Conservation (phyloP, 2,113 vertebrate genomes). For the Morone saxatilis region DNA sequence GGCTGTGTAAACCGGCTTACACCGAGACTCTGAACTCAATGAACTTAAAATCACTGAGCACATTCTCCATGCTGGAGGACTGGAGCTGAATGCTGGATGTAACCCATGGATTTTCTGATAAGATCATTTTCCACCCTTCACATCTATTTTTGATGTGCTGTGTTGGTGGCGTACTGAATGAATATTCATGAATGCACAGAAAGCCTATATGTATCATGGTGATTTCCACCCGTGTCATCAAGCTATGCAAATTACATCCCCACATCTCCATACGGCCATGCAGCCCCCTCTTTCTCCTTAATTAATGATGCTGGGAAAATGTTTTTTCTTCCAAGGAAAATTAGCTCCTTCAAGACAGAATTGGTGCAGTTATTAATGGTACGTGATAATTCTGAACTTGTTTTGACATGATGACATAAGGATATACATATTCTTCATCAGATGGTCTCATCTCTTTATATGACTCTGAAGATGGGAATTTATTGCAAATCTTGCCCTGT, state of each 20-base stretch:
- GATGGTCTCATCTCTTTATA: slow-evolving; percentile 13
- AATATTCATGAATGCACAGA: slow-evolving; percentile 74
- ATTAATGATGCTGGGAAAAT: slow-evolving; percentile 75
- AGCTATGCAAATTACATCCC: slow-evolving; percentile 75
- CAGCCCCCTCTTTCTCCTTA: slow-evolving; percentile 57
- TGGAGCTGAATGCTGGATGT: slow-evolving; percentile 42
- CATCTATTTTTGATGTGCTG: slow-evolving; percentile 72
- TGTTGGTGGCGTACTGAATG: slow-evolving; percentile 61
- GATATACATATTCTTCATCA: slow-evolving; percentile 21
- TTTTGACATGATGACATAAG: slow-evolving; percentile 47
- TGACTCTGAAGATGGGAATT: neutral
- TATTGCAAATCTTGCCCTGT: neutral
- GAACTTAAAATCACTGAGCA: slow-evolving; percentile 59
- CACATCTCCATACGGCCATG: slow-evolving; percentile 61
- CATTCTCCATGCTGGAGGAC: slow-evolving; percentile 51
- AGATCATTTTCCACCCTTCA: slow-evolving; percentile 60
- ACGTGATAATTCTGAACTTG: slow-evolving; percentile 53
- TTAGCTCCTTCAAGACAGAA: slow-evolving; percentile 52
- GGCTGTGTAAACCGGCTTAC: slow-evolving; percentile 60
- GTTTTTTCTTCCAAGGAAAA: slow-evolving; percentile 60
- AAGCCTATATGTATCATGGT: slow-evolving; percentile 67
- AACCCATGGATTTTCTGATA: slow-evolving; percentile 69
- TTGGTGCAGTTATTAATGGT: slow-evolving; percentile 56
- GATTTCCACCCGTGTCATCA: slow-evolving; percentile 77
- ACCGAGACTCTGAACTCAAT: slow-evolving; percentile 54